Evolutionary conservation across 1,140 invertebrate species (phyloP), one percentile per base, ranked within the genome.

Genomic region (Pentalonia nigronervosa): DNA sequence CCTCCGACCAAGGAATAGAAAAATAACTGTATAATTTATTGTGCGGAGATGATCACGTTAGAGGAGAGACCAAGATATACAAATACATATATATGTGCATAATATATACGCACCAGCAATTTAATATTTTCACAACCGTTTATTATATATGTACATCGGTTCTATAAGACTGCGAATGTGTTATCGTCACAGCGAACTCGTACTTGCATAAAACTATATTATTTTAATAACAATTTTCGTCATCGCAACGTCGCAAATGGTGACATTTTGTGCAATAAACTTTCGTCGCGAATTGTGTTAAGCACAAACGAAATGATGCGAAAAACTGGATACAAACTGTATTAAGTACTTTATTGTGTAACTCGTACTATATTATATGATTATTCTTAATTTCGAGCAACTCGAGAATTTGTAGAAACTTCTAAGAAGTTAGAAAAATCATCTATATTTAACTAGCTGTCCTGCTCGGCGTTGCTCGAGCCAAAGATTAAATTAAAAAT

Each of bases 21-120:
- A 53, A 89, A 89, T 89, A 89, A 89, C 47, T 89, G 87, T 89
- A 53, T 89, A 89, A 89, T 89, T 89, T 89, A 89, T 89, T 89
- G n/a, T n/a, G 17, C 48, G n/a, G n/a, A 7, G 60, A 81, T 20
- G 87, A 89, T 53, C n/a, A 88, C 34, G 50, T 21, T 21, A n/a
- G 87, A 89, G 47, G 87, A 89, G 87, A 89, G 47, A n/a, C 20
- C 20, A 7, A 53, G 20, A 87, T n/a, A n/a, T n/a, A 17, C 23
- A n/a, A 8, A 11, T 23, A 84, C 11, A 11, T 48, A 86, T 30
- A 47, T 60, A 30, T 60, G 14, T 30, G 20, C 47, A 34, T 47
- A 86, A 47, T 86, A 86, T 2, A 50, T 21, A 25, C 21, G 7
- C 9, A 88, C n/a, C 6, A 6, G 84, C 47, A 53, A 88, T 88